Percentiles rank a stretch among this genome's conserved stretches.
Evolutionary conservation across 1,140 invertebrate genomes (phyloP).

Genomic region (Saxidomus purpurata): DNA sequence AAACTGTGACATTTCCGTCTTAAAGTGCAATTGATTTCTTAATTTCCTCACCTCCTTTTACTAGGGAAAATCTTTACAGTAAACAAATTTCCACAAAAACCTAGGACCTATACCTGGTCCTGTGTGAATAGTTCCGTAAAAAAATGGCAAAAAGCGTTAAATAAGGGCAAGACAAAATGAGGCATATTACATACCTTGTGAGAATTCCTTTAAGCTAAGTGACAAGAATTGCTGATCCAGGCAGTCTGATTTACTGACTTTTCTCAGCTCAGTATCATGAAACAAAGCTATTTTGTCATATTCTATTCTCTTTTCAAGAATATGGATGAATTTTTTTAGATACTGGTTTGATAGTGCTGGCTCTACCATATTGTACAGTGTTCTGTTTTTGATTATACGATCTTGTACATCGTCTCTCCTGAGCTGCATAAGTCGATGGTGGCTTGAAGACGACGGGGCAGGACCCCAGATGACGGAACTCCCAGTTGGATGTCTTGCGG

Average conservation of each 20-base stretch:
- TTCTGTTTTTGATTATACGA: conserved; percentile 96
- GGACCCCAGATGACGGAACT: conserved; percentile 89
- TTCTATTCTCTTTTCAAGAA: conserved; percentile 90
- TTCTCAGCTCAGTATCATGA: conserved; percentile 90
- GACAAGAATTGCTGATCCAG: conserved; percentile 65
- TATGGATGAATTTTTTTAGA: conserved; percentile 88
- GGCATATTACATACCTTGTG: conserved; percentile 57
- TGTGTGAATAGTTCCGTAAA: too few relatives aligned
- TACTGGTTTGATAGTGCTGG: conserved; percentile 88
- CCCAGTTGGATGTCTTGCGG: conserved; percentile 83
- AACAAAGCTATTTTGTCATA: conserved; percentile 91
- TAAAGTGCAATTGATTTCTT: too few relatives aligned
- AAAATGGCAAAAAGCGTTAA: too few relatives aligned
- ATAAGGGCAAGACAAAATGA: too few relatives aligned
- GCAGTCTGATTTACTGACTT: conserved; percentile 83
- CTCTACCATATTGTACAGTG: conserved; percentile 94
- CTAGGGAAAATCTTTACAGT: too few relatives aligned
- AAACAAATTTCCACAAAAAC: too few relatives aligned
- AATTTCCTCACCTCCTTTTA: too few relatives aligned
- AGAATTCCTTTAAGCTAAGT: conserved; percentile 74
- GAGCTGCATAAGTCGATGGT: conserved; percentile 95
- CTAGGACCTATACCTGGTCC: too few relatives aligned
- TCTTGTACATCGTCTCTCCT: conserved; percentile 92
- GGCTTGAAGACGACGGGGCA: conserved; percentile 94
- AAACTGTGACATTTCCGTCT: too few relatives aligned